phyloP scores from a whole-genome alignment of 1,140 invertebrate genomes.

The Neodiprion virginianus region DNA sequence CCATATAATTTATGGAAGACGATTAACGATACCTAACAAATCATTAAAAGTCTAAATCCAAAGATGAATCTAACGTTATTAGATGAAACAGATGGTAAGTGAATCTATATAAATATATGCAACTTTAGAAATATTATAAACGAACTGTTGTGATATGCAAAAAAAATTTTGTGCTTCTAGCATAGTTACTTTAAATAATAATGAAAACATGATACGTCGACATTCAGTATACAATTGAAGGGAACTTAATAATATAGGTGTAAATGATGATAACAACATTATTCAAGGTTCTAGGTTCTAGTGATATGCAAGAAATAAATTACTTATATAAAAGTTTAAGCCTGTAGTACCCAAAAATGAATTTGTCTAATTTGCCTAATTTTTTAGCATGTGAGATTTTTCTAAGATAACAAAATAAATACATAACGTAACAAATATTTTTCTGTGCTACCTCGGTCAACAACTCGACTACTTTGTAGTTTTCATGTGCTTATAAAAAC shows the following conservation, averaged over 20 bases:
- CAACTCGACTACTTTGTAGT: too few relatives aligned
- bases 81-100: not conserved
- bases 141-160: too few relatives aligned
- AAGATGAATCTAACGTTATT: not conserved
- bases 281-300: not conserved
- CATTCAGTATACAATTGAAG: too few relatives aligned
- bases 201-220: too few relatives aligned
- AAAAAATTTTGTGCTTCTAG: too few relatives aligned
- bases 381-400: not conserved
- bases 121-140: too few relatives aligned
- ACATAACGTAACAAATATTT: not conserved
- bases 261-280: not conserved
- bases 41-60: not conserved
- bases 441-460: not conserved
- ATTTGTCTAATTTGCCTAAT: not conserved
- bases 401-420: not conserved
- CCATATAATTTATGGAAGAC: not conserved
- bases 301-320: slow-evolving; percentile 7
- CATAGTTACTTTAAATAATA: too few relatives aligned
- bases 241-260: not conserved
- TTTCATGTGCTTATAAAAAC: too few relatives aligned
- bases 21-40: not conserved
- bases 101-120: too few relatives aligned
- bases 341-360: not conserved
- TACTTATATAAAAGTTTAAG: not conserved